Evolutionary conservation across 1,140 invertebrate species (phyloP).

Genomic region (silkworm (Bombyx mori)): DNA sequence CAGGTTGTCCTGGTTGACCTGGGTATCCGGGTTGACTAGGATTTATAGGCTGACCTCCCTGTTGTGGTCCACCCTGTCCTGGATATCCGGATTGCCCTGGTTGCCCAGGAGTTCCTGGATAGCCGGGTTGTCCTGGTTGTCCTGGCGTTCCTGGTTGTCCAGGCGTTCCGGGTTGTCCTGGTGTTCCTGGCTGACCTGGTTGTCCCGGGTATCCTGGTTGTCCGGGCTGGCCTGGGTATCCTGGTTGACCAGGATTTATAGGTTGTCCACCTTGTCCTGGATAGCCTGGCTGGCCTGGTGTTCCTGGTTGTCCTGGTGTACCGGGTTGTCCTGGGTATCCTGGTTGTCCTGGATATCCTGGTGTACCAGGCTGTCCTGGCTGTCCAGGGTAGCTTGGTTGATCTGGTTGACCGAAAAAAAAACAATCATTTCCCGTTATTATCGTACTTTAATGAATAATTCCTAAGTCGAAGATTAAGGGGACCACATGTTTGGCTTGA

Average conservation of each 20-base stretch:
- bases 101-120: slow-evolving; percentile 8
- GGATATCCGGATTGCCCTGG: slow-evolving; percentile 11
- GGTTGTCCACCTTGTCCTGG: slow-evolving; percentile 22
- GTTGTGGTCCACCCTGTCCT: background rate
- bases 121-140: slow-evolving; percentile 11
- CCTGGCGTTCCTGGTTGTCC: slow-evolving; percentile 16
- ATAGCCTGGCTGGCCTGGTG: slow-evolving; percentile 13
- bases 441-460: no score
- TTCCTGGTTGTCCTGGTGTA: slow-evolving; percentile 12
- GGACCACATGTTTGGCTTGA: no score
- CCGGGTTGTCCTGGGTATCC: slow-evolving; percentile 12
- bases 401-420: slow-evolving; percentile 12
- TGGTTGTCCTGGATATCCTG: slow-evolving; percentile 11
- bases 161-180: slow-evolving; percentile 15
- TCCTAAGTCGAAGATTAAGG: no score
- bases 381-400: slow-evolving; percentile 13
- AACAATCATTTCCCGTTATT: no score
- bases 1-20: slow-evolving; percentile 13
- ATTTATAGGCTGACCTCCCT: slow-evolving; percentile 1
- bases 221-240: slow-evolving; percentile 14
- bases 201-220: slow-evolving; percentile 12
- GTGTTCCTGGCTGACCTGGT: slow-evolving; percentile 12
- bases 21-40: slow-evolving; percentile 12
- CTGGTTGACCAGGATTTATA: slow-evolving; percentile 21
- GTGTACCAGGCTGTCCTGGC: slow-evolving; percentile 13